Base-by-base conservation (phyloP, 2,113 vertebrate genomes). In the Eleginops maclovinus region DNA sequence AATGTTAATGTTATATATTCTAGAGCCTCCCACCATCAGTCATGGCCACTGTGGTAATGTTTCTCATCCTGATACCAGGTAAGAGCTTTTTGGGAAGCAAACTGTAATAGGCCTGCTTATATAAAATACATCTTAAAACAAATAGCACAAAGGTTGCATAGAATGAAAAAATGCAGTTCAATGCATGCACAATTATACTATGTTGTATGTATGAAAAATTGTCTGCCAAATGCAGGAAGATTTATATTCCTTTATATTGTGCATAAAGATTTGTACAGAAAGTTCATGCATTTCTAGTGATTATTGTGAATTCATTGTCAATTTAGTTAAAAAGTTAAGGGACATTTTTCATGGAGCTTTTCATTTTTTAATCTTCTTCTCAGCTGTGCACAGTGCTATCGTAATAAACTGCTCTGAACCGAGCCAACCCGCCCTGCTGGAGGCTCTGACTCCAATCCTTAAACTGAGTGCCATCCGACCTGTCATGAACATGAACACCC, bases 371-470 rank as follows among this genome's bases (percentile, higher is more conserved):
- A 26, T 58, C 10, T 14, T 63, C 2, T 41, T 10, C 6, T 44
- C 83, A 94, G 94, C 26, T 75, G 24, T 63, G 0, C 67, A 76
- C 69, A 50, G 77, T 16, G 22, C 21, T n/a, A 14, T 64, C 15
- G 5, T 9, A 4, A 1, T 93, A 22, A 93, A 86, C 59, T 95
- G 94, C 72, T 87, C 93, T 2, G 10, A 78, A 22, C 88, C 93
- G 0, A 87, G 74, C 43, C 86, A 86, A 19, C 53, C 28, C 0
- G 79, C 87, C 9, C 82, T 95, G 21, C 67, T 93, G 58, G 2
- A 78, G 1, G 93, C 90, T 22, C 65, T 95, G 70, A 44, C 36
- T 19, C 91, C 77, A 0, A 15, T 91, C 22, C 89, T 93, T 14
- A 60, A 74, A 21, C 74, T 88, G 49, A 89, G 40, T 2, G 24